These are phyloP conservation scores for Dicrurus megarhynchus DNA, from an alignment of 2,113 vertebrate species.

Conservation along the genomic window DNA sequence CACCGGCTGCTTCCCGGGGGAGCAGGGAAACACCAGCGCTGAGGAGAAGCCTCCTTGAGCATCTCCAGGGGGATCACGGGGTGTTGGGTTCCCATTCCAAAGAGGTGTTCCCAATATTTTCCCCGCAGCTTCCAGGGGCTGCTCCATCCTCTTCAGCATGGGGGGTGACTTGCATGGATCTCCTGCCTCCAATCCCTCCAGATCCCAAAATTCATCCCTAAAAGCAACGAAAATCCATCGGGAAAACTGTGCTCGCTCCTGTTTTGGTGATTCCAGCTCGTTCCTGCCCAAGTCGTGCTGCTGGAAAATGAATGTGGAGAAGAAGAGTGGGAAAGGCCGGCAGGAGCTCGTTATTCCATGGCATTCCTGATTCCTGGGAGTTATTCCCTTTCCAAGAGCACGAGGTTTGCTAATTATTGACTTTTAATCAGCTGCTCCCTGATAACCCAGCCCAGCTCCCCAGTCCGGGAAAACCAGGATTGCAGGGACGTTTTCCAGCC, in stretches of 20 bases:
- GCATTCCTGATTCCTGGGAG: neutral
- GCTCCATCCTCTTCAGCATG: rapidly evolving
- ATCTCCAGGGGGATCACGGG: neutral
- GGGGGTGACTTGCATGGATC: rapidly evolving
- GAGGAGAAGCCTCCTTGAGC: neutral
- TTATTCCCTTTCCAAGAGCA: neutral
- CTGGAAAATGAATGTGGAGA: neutral
- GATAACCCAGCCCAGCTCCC: neutral
- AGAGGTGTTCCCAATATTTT: neutral
- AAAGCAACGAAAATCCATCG: rapidly evolving
- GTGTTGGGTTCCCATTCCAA: rapidly evolving
- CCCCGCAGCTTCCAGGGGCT: rapidly evolving
- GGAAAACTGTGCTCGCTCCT: neutral
- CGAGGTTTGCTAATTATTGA: neutral
- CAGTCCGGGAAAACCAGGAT: rapidly evolving
- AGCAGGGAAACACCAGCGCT: rapidly evolving
- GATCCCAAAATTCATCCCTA: neutral
- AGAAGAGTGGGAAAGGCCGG: neutral
- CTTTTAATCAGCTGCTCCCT: neutral
- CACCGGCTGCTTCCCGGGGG: neutral
- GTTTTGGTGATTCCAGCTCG: neutral
- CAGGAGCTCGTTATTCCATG: neutral
- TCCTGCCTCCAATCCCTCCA: neutral
- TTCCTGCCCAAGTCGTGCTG: rapidly evolving
- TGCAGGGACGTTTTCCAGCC: neutral